These are phyloP conservation scores for Cinclus cinclus DNA, from an alignment of 2,113 vertebrate genomes.

Conservation along the genomic window DNA sequence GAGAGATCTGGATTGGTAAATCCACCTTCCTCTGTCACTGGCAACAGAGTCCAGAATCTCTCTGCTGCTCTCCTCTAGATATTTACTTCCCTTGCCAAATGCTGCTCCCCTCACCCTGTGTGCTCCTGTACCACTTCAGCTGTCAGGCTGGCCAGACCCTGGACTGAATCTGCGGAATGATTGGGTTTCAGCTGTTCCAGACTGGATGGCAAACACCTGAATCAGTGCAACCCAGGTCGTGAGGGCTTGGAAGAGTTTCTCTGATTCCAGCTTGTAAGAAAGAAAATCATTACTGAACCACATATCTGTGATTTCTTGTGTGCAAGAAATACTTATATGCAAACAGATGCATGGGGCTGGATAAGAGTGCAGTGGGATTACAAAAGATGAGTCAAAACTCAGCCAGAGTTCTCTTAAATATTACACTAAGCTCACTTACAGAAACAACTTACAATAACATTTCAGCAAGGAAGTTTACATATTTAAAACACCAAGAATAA, in stretches of 20 bases:
- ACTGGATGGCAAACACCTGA: not conserved
- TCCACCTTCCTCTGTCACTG: not conserved
- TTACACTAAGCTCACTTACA: not conserved
- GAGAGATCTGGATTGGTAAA: not conserved
- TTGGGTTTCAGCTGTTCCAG: not conserved
- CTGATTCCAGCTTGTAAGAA: not conserved
- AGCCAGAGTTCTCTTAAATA: not conserved
- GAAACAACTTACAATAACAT: not conserved
- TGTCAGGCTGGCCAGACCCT: not conserved
- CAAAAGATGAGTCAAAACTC: not conserved
- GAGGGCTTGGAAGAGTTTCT: not conserved
- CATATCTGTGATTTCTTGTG: not conserved
- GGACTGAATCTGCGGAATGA: not conserved
- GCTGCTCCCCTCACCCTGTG: not conserved
- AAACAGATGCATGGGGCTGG: not conserved
- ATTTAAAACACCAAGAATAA: not conserved
- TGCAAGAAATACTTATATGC: not conserved
- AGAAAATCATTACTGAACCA: not conserved
- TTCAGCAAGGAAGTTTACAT: not conserved
- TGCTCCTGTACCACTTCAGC: not conserved
- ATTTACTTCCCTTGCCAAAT: not conserved
- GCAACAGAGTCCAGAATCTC: not conserved
- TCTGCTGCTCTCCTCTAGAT: not conserved
- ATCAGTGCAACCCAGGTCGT: not conserved
- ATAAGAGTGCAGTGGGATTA: not conserved